Percentiles rank a stretch among this genome's conserved stretches.
Evolutionary conservation across 2,797 vertebrate genomes (phyloP).

Genomic region (Periparus ater): DNA sequence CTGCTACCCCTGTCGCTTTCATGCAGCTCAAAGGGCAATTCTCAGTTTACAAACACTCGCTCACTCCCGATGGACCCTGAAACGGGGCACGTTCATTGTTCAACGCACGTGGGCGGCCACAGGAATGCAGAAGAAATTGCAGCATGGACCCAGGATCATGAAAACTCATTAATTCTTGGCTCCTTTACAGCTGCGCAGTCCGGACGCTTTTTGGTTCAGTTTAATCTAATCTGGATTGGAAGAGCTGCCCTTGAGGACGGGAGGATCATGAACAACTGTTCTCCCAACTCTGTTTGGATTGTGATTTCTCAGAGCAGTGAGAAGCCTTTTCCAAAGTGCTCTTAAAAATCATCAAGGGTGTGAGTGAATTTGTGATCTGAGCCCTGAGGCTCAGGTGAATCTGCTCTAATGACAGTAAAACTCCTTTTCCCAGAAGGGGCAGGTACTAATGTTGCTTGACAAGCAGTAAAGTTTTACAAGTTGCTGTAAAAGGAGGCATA

Average conservation of each 20-base stretch:
- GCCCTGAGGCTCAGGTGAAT: not conserved
- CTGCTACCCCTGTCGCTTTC: not conserved
- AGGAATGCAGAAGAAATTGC: not conserved
- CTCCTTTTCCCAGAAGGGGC: not conserved
- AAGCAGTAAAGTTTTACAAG: not conserved
- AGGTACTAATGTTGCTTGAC: not conserved
- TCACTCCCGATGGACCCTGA: rapidly evolving
- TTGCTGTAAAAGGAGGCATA: not conserved
- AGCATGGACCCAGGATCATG: not conserved
- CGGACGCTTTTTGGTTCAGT: not conserved
- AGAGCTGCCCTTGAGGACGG: not conserved
- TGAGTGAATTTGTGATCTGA: not conserved
- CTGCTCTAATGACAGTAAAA: not conserved
- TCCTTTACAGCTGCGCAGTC: not conserved
- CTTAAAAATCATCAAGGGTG: not conserved
- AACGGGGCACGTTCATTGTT: not conserved
- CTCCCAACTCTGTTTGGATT: rapidly evolving
- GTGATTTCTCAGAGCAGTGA: not conserved
- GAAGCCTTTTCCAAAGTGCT: not conserved
- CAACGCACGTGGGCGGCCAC: rapidly evolving
- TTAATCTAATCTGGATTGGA: conserved; percentile 8
- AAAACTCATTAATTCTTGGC: conserved; percentile 12
- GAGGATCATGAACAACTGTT: not conserved
- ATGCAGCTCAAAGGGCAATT: not conserved
- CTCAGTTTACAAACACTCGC: not conserved